Evolutionary conservation across 2,113 vertebrate species (phyloP).

Genomic region (Caranx melampygus): DNA sequence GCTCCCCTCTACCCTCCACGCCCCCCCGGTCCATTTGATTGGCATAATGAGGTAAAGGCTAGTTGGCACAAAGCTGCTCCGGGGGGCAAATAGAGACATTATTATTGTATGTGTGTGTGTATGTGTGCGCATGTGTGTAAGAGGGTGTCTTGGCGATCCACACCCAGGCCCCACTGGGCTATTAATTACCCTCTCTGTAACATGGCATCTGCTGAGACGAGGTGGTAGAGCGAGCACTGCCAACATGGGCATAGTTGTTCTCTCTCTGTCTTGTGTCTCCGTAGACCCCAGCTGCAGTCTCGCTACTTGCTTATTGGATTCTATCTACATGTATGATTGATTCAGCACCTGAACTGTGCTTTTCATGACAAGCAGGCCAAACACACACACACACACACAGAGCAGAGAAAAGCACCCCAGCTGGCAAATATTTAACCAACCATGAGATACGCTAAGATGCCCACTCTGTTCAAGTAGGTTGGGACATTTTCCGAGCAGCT

Average conservation of each 20-base stretch:
- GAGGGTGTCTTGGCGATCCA: conserved; percentile 68
- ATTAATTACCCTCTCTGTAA: conserved; percentile 95
- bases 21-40: conserved; percentile 70
- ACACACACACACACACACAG: conserved; percentile 23
- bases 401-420: conserved; percentile 64
- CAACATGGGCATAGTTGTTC: conserved; percentile 59
- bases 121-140: conserved; percentile 26
- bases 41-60: conserved; percentile 84
- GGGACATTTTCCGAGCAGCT: conserved; percentile 67
- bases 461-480: conserved; percentile 59
- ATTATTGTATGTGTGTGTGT: conserved; percentile 69
- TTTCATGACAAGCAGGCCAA: conserved; percentile 63
- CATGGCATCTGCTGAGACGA: conserved; percentile 84
- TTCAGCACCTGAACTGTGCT: conserved; percentile 76
- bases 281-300: conserved; percentile 87
- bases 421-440: conserved; percentile 78
- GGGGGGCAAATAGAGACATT: conserved; percentile 84
- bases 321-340: conserved; percentile 90
- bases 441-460: conserved; percentile 69
- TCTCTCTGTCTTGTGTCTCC: conserved; percentile 60
- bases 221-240: conserved; percentile 65
- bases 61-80: conserved; percentile 78
- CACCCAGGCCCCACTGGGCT: conserved; percentile 77
- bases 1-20: background rate
- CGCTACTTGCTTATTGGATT: conserved; percentile 85